phyloP scores from a whole-genome alignment of 2,113 vertebrate species.

The Mionectes macconnelli region DNA sequence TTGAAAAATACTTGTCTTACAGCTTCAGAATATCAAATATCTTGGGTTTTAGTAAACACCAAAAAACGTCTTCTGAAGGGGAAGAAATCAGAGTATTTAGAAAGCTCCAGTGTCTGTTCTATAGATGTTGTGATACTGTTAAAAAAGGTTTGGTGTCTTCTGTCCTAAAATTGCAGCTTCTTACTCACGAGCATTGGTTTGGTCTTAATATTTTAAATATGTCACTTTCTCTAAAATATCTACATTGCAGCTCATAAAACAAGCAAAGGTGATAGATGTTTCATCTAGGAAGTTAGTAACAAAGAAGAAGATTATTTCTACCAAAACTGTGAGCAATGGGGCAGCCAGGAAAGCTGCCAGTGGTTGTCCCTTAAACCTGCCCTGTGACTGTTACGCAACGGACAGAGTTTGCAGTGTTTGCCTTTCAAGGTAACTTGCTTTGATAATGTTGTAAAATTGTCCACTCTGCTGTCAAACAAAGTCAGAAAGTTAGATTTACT shows the following conservation, averaged over 20 bases:
- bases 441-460: constrained; percentile 32
- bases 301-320: constrained; percentile 73
- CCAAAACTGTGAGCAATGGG: constrained; percentile 66
- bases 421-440: constrained; percentile 86
- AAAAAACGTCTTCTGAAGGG: background rate
- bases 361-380: constrained; percentile 68
- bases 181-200: background rate
- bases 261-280: constrained; percentile 75
- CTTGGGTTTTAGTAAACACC: background rate
- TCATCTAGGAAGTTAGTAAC: constrained; percentile 73
- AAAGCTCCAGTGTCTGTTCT: background rate
- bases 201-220: background rate
- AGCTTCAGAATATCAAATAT: background rate
- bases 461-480: background rate
- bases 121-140: background rate
- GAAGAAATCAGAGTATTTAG: background rate
- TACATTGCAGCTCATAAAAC: constrained; percentile 78
- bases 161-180: background rate
- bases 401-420: constrained; percentile 93
- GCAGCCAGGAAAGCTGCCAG: constrained; percentile 71
- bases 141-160: background rate
- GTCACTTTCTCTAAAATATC: constrained; percentile 20
- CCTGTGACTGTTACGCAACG: constrained; percentile 87
- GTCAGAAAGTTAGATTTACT: constrained; percentile 20
- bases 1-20: background rate